These are phyloP conservation scores for Heteronetta atricapilla DNA, from an alignment of 2,113 vertebrate genomes.

Conservation along the genomic window DNA sequence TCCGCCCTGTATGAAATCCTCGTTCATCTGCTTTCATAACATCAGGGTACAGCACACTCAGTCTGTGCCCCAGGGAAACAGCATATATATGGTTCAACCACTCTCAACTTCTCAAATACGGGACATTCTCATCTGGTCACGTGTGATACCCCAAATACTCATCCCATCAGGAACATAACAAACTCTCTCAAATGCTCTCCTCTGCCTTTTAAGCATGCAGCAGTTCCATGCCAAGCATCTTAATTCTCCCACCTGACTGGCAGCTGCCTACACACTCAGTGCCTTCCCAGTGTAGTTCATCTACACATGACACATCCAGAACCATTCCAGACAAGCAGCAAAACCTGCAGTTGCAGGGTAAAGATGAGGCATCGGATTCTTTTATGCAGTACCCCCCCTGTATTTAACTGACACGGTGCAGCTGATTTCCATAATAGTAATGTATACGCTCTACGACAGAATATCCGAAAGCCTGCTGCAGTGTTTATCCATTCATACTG, in stretches of 20 bases:
- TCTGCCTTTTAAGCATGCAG: background rate
- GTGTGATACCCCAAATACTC: background rate
- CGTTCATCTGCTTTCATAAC: background rate
- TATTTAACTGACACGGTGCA: fast-evolving
- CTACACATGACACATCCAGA: background rate
- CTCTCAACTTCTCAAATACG: background rate
- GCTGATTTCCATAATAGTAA: background rate
- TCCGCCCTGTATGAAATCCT: background rate
- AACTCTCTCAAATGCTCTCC: background rate
- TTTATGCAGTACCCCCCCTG: background rate
- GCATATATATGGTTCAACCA: fast-evolving
- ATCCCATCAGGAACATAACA: fast-evolving
- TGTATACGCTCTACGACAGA: background rate
- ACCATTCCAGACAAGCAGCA: background rate
- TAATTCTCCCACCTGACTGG: background rate
- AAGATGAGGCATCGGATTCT: background rate
- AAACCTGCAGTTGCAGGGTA: background rate
- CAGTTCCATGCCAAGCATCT: background rate
- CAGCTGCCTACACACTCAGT: background rate
- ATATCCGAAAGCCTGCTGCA: background rate
- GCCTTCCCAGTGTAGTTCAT: background rate
- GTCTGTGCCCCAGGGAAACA: background rate
- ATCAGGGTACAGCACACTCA: no score
- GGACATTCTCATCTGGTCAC: background rate
- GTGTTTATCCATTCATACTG: background rate